A percentile compares a stretch with the other conserved stretches of the same genome.
Conservation (phyloP, 2,888 invertebrate genomes). For the Beris morrisii region DNA sequence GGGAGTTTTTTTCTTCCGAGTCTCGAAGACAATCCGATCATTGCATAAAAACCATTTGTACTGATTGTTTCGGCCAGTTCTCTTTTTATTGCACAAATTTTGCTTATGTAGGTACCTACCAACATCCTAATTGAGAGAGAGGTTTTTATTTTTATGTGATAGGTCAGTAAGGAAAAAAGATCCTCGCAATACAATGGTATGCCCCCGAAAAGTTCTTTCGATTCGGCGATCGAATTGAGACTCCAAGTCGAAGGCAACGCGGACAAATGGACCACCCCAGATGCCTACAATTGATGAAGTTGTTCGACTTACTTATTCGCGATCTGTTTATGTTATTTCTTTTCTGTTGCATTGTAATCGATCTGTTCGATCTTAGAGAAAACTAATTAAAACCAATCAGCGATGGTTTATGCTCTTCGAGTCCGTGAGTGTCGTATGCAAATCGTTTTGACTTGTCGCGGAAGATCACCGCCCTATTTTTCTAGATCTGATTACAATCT, state of each 20-base stretch:
- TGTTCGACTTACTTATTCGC: conserved; percentile 19
- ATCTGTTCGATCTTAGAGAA: conserved; percentile 26
- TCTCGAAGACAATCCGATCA: conserved; percentile 25
- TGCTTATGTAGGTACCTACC: conserved; percentile 31
- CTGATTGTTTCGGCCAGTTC: conserved; percentile 18
- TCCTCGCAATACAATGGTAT: conserved; percentile 15
- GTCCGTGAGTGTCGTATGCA: neutral
- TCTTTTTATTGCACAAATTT: conserved; percentile 41
- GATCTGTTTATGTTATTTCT: neutral
- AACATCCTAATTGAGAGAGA: conserved; percentile 42
- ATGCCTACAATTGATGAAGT: conserved; percentile 37
- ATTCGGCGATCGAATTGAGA: conserved; percentile 16
- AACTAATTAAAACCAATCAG: conserved; percentile 34
- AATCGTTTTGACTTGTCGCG: neutral
- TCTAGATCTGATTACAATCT: neutral
- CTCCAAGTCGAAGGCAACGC: conserved; percentile 14
- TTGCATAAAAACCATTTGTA: conserved; percentile 20
- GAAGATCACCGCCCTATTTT: neutral
- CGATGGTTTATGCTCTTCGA: neutral
- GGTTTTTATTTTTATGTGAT: conserved; percentile 41
- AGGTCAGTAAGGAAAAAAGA: conserved; percentile 26
- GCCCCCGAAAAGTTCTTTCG: neutral
- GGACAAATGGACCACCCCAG: conserved; percentile 38
- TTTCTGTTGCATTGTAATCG: conserved; percentile 22
- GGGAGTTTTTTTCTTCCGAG: conserved; percentile 6